Conservation (phyloP, 2,113 vertebrate genomes). For the Poicephalus gulielmi region DNA sequence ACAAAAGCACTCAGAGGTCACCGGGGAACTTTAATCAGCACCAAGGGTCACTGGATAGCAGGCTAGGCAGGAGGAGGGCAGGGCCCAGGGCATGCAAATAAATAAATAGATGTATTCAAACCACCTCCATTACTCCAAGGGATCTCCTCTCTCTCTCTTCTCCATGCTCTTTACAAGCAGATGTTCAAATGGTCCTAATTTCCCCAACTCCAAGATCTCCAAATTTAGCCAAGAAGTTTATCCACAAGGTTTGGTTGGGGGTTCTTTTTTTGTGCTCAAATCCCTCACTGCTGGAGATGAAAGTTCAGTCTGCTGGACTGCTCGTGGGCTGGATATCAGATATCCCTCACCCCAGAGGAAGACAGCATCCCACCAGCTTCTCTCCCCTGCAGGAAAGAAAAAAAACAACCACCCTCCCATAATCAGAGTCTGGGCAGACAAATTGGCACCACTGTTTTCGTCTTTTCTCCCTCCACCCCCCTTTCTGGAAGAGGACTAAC, state of each 20-base stretch:
- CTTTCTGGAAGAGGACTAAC: slow-evolving; percentile 71
- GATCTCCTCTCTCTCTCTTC: not conserved
- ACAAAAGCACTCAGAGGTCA: slow-evolving; percentile 85
- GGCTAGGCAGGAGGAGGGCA: slow-evolving; percentile 69
- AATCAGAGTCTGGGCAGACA: slow-evolving; percentile 80
- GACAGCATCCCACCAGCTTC: slow-evolving; percentile 74
- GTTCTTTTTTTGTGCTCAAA: not conserved
- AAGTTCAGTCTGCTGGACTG: slow-evolving; percentile 73
- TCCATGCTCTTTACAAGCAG: slow-evolving; percentile 56
- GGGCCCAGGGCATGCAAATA: slow-evolving; percentile 28
- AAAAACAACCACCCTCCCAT: slow-evolving; percentile 63
- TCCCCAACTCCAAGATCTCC: slow-evolving; percentile 49
- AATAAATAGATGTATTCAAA: slow-evolving; percentile 64
- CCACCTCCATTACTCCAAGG: not conserved
- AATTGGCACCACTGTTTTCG: slow-evolving; percentile 79
- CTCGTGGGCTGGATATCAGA: slow-evolving; percentile 76
- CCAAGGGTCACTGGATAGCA: slow-evolving; percentile 86
- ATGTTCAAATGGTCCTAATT: slow-evolving; percentile 52
- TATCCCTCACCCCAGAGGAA: slow-evolving; percentile 74
- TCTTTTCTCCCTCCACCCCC: slow-evolving; percentile 40
- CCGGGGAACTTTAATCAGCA: slow-evolving; percentile 86
- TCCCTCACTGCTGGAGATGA: slow-evolving; percentile 69
- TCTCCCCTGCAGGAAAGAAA: slow-evolving; percentile 53
- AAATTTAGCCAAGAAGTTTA: slow-evolving; percentile 71
- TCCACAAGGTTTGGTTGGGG: slow-evolving; percentile 21